Base-by-base conservation (phyloP, 2,888 invertebrate genomes). In the Latrodectus elegans region DNA sequence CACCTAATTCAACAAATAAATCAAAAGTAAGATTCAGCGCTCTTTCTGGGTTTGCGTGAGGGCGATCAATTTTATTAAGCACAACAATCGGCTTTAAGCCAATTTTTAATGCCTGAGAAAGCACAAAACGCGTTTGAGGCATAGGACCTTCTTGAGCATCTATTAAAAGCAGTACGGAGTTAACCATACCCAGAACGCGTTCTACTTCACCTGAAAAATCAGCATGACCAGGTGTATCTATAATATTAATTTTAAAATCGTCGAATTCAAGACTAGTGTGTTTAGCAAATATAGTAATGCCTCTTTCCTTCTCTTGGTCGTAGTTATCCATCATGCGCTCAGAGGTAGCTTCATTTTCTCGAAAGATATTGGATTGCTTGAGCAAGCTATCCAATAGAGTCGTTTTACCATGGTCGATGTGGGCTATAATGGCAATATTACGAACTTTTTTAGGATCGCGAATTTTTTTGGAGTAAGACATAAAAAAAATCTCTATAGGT, bases 181-280 rank as follows among this genome's bases (percentile, higher is more conserved):
- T 49, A 15, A 38, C 71, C 71, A 71, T 71, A 12, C 38, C 15
- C 51, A 71, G 12, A 14, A 71, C 51, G 26, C 71, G 22, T 38
- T 71, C 71, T 71, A 71, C 71, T 51, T 71, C 71, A 11, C 71
- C 71, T 38, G 38, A 26, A 71, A 71, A 71, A n/a, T 71, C 71
- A 11, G 71, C 71, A 14, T 71, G 71, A 11, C 71, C 71, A 14
- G 71, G 71, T 38, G 71, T 71, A 38, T 71, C 71, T 12, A 71
- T n/a, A 38, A 71, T 71, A 38, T 71, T 71, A n/a, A 71, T 71
- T 10, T n/a, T 11, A 14, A 15, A 10, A 71, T 71, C 71, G 11
- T 38, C n/a, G 38, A 26, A 71, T 10, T 12, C 38, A 11, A 71
- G 15, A 14, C 38, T 10, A 3, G 71, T 71, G 71, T n/a, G 12